Evolutionary conservation across 2,888 invertebrate species (phyloP).

Genomic region (Trilocha varians): DNA sequence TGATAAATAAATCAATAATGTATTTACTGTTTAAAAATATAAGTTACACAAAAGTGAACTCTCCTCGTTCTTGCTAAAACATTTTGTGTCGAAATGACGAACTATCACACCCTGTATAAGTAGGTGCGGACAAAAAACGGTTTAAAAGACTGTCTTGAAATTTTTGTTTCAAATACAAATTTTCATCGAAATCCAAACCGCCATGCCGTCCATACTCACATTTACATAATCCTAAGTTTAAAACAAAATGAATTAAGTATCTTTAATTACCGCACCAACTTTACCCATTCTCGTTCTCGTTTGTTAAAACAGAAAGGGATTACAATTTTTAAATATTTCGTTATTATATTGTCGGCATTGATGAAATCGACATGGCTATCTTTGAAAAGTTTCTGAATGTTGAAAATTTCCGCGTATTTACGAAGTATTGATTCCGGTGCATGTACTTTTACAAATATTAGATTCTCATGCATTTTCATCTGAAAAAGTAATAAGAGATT

Average conservation of each 20-base stretch:
- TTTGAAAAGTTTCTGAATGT: slow-evolving; percentile 16
- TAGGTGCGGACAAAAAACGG: too few relatives aligned
- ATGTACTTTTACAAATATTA: slow-evolving; percentile 36
- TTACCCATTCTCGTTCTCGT: slow-evolving; percentile 5
- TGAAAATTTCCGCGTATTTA: slow-evolving; percentile 15
- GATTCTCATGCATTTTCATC: slow-evolving; percentile 10
- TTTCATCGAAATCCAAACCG: too few relatives aligned
- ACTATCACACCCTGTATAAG: too few relatives aligned
- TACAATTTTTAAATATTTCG: slow-evolving; percentile 4
- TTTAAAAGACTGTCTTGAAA: too few relatives aligned
- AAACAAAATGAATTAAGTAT: background rate
- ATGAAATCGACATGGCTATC: slow-evolving; percentile 17
- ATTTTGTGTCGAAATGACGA: too few relatives aligned
- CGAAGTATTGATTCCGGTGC: slow-evolving; percentile 23
- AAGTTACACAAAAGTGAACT: too few relatives aligned
- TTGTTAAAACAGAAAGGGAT: slow-evolving; percentile 4
- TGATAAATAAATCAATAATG: too few relatives aligned
- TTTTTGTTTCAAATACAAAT: too few relatives aligned
- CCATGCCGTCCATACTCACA: background rate
- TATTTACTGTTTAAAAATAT: too few relatives aligned
- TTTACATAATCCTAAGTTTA: too few relatives aligned
- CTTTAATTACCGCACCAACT: slow-evolving; percentile 1
- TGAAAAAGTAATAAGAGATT: background rate
- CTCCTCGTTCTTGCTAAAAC: too few relatives aligned
- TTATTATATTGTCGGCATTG: slow-evolving; percentile 5